Base-by-base conservation (phyloP, 1,140 invertebrate species). In the Notospermus geniculatus region DNA sequence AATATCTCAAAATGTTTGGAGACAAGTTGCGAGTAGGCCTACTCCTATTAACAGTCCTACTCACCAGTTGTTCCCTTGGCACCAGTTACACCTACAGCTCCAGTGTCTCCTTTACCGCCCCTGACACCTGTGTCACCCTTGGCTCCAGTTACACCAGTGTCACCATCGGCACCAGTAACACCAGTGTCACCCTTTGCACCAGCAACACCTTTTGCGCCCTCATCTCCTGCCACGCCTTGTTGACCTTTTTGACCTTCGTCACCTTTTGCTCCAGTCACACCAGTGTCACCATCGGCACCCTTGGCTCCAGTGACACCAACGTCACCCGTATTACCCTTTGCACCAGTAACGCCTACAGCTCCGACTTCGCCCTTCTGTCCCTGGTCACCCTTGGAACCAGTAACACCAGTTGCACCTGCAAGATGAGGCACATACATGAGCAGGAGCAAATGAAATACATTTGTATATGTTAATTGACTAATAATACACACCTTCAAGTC, bases 131-230 rank as follows among this genome's bases (percentile, higher is more conserved):
- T 50, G 25, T 50, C n/a, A n/a, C 46, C n/a, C 23, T 17, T 13
- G 2, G 50, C 9, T 58, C 50, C 63, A 41, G 30, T 27, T 43
- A 36, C 39, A n/a, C n/a, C n/a, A n/a, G n/a, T n/a, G n/a, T n/a
- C n/a, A n/a, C n/a, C n/a, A n/a, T n/a, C n/a, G n/a, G n/a, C n/a
- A n/a, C n/a, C n/a, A n/a, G n/a, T n/a, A n/a, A n/a, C n/a, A 27
- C 63, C 63, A n/a, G 17, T 55, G 25, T 27, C 4, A 15, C 64
- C 67, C 9, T 2, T 2, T 22, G 1, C 19, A 43, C 64, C 64
- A 7, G 1, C 19, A 27, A 4, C 7, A 30, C 64, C 66, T 7
- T 5, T 22, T 61, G 46, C 17, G 2, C 54, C 59, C n/a, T 29
- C 9, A 5, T 23, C 15, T 11, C 56, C 30, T 57, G 30, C 46